These are phyloP conservation scores for Camponotus pennsylvanicus DNA, from an alignment of 1,140 invertebrate species.

Conservation along the genomic window DNA sequence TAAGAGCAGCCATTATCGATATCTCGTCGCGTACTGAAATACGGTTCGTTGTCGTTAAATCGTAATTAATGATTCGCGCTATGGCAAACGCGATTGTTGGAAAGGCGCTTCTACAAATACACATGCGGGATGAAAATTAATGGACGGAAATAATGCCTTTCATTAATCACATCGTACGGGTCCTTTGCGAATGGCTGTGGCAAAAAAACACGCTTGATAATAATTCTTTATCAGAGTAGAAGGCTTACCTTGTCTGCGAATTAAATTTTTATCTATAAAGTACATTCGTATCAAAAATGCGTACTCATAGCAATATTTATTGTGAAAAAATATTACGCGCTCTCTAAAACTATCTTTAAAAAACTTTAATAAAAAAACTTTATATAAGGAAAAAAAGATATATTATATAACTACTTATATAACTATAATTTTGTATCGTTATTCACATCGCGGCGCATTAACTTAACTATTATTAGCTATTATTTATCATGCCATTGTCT, in stretches of 20 bases:
- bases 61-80: constrained; percentile 55
- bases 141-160: constrained; percentile 51
- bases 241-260: constrained; percentile 2
- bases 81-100: constrained; percentile 22
- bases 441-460: constrained; percentile 26
- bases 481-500: constrained; percentile 8
- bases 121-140: constrained; percentile 53
- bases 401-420: background rate
- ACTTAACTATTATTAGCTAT: background rate
- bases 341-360: too few relatives aligned
- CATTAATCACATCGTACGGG: constrained; percentile 47
- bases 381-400: too few relatives aligned
- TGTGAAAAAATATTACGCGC: too few relatives aligned
- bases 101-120: constrained; percentile 34
- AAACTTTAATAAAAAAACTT: background rate
- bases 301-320: background rate
- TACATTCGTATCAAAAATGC: background rate
- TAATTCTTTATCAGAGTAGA: constrained; percentile 34
- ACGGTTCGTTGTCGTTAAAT: constrained; percentile 39
- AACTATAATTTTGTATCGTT: constrained; percentile 42
- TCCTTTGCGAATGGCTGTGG: background rate
- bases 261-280: background rate
- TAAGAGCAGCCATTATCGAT: constrained; percentile 35
- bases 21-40: constrained; percentile 23
- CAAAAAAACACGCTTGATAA: constrained; percentile 32